These are phyloP conservation scores for Empidonax traillii DNA, from an alignment of 2,113 vertebrate genomes.

Conservation along the genomic window DNA sequence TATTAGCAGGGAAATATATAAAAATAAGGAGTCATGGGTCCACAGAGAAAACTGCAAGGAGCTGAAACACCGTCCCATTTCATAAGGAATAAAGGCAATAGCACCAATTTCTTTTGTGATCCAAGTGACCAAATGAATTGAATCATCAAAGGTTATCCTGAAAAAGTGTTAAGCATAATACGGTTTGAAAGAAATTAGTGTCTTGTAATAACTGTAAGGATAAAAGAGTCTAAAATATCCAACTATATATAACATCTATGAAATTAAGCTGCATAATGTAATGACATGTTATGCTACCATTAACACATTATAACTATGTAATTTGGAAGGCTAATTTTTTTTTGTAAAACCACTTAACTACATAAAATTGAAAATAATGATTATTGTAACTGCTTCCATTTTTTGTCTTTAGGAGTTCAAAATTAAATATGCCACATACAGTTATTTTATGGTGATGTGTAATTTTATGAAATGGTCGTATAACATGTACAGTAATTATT, in stretches of 20 bases:
- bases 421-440: conserved; percentile 77
- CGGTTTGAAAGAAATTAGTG: conserved; percentile 71
- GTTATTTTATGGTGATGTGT: conserved; percentile 77
- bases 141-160: conserved; percentile 68
- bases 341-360: conserved; percentile 82
- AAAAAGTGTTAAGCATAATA: conserved; percentile 72
- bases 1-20: neutral
- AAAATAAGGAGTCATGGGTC: neutral
- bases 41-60: neutral
- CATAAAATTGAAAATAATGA: conserved; percentile 84
- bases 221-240: conserved; percentile 74
- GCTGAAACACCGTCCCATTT: neutral
- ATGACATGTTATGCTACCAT: conserved; percentile 82
- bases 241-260: conserved; percentile 77
- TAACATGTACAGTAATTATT: conserved; percentile 77
- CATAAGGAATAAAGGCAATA: neutral
- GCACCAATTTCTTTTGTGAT: neutral
- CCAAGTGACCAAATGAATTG: conserved; percentile 49
- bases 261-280: conserved; percentile 81
- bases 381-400: conserved; percentile 79
- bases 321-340: conserved; percentile 80
- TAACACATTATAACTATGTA: conserved; percentile 79
- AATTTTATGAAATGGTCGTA: conserved; percentile 77
- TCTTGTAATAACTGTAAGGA: conserved; percentile 74
- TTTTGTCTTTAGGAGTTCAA: conserved; percentile 76